Percentiles rank a stretch among this genome's conserved stretches.
Conservation (phyloP, 2,797 vertebrate genomes). For the Thalassophryne amazonica region DNA sequence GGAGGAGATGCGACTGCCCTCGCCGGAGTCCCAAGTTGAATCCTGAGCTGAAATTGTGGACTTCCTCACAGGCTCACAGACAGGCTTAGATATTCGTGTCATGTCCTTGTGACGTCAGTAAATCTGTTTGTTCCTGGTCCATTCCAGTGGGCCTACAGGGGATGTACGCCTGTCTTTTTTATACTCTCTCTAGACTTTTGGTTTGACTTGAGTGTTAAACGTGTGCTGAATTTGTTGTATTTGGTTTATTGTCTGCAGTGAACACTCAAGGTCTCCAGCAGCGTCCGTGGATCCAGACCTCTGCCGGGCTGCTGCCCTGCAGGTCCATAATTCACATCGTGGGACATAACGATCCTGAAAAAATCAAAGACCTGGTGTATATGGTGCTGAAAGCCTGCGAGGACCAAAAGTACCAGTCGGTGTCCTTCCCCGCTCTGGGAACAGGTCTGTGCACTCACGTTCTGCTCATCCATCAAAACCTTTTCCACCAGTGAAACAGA, state of each 20-base stretch:
- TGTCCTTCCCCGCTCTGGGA: constrained; percentile 89
- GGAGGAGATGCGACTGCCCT: no score
- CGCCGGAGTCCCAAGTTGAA: no score
- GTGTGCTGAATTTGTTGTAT: not conserved
- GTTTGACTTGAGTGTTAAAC: not conserved
- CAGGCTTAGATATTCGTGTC: no score
- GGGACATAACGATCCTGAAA: constrained; percentile 29
- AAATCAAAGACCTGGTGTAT: constrained; percentile 66
- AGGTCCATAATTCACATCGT: constrained; percentile 83
- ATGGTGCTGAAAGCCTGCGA: constrained; percentile 79
- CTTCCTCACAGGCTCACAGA: no score
- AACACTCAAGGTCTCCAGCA: constrained; percentile 29
- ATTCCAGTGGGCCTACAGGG: no score
- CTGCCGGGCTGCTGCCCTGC: constrained; percentile 75
- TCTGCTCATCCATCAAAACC: no score
- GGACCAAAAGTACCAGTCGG: constrained; percentile 57
- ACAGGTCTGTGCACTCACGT: constrained; percentile 82
- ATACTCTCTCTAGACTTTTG: no score
- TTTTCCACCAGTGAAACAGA: no score
- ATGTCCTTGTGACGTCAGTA: no score
- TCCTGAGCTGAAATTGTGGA: no score
- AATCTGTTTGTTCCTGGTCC: no score
- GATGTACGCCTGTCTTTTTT: no score
- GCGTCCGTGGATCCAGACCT: constrained; percentile 73
- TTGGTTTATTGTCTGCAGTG: constrained; percentile 33